A percentile compares a stretch with the other conserved stretches of the same genome.
Conservation (phyloP, 1,140 invertebrate species). For the Heliothis virescens region DNA sequence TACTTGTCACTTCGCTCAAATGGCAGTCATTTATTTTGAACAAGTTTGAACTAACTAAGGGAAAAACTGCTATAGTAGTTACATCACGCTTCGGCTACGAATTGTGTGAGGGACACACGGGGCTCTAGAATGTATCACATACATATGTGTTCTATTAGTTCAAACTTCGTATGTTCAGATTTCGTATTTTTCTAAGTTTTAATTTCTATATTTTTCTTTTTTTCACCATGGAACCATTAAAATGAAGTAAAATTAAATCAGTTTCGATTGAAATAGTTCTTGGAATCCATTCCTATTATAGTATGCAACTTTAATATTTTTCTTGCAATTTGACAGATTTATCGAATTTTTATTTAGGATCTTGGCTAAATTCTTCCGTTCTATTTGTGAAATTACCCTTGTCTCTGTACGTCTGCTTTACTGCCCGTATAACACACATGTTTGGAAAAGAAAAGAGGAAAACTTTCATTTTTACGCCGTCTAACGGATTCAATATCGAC, state of each 20-base stretch:
- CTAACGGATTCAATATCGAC: conserved; percentile 85
- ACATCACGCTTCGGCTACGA: conserved; percentile 59
- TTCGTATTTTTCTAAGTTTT: background rate
- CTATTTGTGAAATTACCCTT: background rate
- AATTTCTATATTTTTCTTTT: background rate
- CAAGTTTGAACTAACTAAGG: conserved; percentile 67
- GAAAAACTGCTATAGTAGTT: conserved; percentile 66
- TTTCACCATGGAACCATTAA: no score
- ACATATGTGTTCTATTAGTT: background rate
- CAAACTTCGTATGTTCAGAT: background rate
- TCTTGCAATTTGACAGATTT: no score
- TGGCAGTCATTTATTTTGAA: conserved; percentile 74
- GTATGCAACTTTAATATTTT: no score
- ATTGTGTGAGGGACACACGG: conserved; percentile 53
- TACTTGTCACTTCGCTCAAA: conserved; percentile 67
- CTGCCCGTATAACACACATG: conserved; percentile 57
- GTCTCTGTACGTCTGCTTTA: background rate
- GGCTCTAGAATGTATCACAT: background rate
- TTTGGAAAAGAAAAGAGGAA: conserved; percentile 75
- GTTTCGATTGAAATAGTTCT: no score
- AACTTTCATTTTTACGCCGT: conserved; percentile 85
- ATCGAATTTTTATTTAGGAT: no score
- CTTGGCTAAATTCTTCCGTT: background rate
- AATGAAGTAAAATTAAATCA: no score
- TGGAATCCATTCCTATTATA: no score